Evolutionary conservation across 2,113 vertebrate genomes (phyloP).

Genomic region (Chitala chitala): DNA sequence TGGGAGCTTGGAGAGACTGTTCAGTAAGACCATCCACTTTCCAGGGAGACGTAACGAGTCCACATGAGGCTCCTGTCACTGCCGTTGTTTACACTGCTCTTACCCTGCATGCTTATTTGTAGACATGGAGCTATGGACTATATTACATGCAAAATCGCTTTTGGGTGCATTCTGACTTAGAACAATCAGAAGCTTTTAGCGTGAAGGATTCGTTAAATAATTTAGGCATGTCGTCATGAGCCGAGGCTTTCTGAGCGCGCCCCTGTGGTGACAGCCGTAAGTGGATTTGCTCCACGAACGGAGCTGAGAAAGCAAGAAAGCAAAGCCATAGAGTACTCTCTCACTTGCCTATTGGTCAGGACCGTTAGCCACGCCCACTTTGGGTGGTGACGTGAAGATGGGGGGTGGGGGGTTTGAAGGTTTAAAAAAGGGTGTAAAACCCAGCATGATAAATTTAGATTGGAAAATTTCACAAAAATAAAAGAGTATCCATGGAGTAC

Average conservation of each 20-base stretch:
- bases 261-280: slow-evolving; percentile 65
- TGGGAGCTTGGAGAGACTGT: no score
- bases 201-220: slow-evolving; percentile 71
- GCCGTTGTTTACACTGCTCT: not conserved
- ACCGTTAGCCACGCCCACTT: slow-evolving; percentile 49
- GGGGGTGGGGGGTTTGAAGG: no score
- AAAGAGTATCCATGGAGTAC: no score
- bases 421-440: no score
- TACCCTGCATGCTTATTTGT: not conserved
- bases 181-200: slow-evolving; percentile 70
- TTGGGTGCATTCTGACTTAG: slow-evolving; percentile 24
- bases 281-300: slow-evolving; percentile 58
- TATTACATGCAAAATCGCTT: no score
- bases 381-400: not conserved
- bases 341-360: not conserved
- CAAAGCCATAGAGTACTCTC: not conserved
- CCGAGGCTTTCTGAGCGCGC: slow-evolving; percentile 51
- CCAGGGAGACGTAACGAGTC: no score
- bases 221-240: slow-evolving; percentile 65
- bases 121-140: slow-evolving; percentile 13
- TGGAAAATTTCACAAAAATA: no score
- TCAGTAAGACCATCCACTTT: no score
- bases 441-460: no score
- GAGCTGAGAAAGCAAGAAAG: not conserved
- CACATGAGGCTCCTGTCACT: not conserved